Base-by-base conservation (phyloP, 1,140 invertebrate genomes). In the Coelopa frigida region DNA sequence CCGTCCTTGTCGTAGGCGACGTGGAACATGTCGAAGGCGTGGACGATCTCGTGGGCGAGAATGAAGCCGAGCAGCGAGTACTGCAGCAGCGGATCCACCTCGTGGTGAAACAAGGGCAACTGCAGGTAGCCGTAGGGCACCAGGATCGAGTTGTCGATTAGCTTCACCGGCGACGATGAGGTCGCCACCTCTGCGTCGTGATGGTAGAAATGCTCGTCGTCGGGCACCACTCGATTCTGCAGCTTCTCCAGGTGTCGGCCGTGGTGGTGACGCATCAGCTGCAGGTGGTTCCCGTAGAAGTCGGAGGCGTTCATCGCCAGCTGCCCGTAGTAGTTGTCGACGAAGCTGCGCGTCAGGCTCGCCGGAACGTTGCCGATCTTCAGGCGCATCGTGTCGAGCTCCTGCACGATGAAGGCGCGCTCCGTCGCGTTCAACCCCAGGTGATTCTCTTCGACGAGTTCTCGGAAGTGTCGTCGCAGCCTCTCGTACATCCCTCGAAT, bases 11-110 rank as follows among this genome's bases (percentile, higher is more conserved):
- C 58, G 44, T 58, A 55, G 7, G 55, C 48, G 44, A 60, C 55
- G 46, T 58, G 56, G 38, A 57, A 57, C 1, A 55, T 31, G 48
- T 58, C 58, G 18, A 53, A 58, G 33, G 58, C 56, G 36, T 60
- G 56, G 12, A 57, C 51, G 21, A 58, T 39, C 46, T 60, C 56
- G n/a, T 57, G 56, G 7, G 58, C 56, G 6, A 60, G 18, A 2
- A 60, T 60, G 36, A 58, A 58, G 5, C 58, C 58, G 6, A 60
- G 26, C 14, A 51, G 47, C 8, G 58, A 56, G 26, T 58, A 50
- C 17, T 57, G 56, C 27, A 47, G 24, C 26, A 60, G 17, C n/a
- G 17, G 17, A 1, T 47, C 26, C 0, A 60, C 35, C 0, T 39
- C 46, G n/a, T 42, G 42, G 32, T 57, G 52, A 22, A 48, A 60